Conservation (phyloP, 2,797 vertebrate species). For the Spondyliosoma cantharus region DNA sequence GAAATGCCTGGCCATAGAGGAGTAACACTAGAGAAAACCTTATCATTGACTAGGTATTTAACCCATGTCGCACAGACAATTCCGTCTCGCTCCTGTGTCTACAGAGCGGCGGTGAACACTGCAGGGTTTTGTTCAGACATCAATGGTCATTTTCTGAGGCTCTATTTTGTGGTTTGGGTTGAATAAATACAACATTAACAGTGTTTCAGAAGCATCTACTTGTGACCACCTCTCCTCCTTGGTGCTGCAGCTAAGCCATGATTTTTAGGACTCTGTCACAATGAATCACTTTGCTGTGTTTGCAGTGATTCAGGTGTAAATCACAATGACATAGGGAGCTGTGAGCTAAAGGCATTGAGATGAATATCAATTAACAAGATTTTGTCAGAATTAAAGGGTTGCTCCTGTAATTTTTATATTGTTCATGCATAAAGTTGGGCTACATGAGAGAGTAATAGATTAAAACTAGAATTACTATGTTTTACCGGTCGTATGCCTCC, state of each 20-base stretch:
- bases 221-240: neutral
- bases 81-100: neutral
- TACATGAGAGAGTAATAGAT: neutral
- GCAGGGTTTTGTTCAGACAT: constrained; percentile 2
- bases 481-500: too few relatives aligned
- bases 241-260: neutral
- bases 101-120: neutral
- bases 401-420: neutral
- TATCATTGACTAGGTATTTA: constrained; percentile 35
- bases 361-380: neutral
- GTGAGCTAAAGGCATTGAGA: neutral
- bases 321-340: neutral
- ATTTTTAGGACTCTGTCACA: neutral
- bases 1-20: constrained; percentile 1
- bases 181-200: constrained; percentile 2
- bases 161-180: neutral
- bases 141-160: neutral
- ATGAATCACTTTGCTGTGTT: neutral
- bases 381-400: neutral
- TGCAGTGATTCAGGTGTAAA: neutral
- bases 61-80: constrained; percentile 18
- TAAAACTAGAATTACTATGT: neutral
- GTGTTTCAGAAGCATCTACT: neutral
- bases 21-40: constrained; percentile 6
- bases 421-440: neutral